Percentiles rank a stretch among this genome's conserved stretches.
Conservation (phyloP, 2,888 invertebrate genomes). For the Leucoma salicis region DNA sequence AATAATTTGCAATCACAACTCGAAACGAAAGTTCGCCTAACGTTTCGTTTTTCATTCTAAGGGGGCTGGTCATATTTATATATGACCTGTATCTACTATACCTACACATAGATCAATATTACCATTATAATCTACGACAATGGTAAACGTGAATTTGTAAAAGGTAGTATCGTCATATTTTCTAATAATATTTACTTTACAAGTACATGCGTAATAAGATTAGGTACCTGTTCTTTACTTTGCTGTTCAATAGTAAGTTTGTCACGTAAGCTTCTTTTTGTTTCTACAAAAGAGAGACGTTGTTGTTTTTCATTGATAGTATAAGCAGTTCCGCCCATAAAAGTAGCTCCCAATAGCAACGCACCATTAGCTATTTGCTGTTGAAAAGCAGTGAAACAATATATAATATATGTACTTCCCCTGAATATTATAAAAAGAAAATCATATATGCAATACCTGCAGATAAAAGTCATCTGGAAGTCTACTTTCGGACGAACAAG, state of each 20-base stretch:
- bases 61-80: not conserved
- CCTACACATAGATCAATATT: not conserved
- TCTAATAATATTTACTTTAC: too few species aligned
- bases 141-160: too few species aligned
- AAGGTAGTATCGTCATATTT: too few species aligned
- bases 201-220: too few species aligned
- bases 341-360: slow-evolving; percentile 86
- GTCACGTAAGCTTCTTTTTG: slow-evolving; percentile 94
- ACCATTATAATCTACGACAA: not conserved
- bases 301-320: slow-evolving; percentile 93
- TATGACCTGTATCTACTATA: not conserved
- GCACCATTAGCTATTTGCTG: slow-evolving; percentile 88
- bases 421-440: not conserved
- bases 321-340: slow-evolving; percentile 84
- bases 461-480: slow-evolving; percentile 60
- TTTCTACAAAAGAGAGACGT: slow-evolving; percentile 93
- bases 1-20: too few species aligned
- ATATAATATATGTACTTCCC: not conserved
- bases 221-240: slow-evolving; percentile 95
- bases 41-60: too few species aligned
- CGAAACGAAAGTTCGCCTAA: too few species aligned
- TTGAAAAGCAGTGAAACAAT: slow-evolving; percentile 19
- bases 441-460: slow-evolving; percentile 48
- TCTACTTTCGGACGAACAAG: slow-evolving; percentile 50
- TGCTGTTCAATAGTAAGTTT: slow-evolving; percentile 97